Evolutionary conservation across 2,113 vertebrate species (phyloP).

Genomic region (Lophochroa leadbeateri): DNA sequence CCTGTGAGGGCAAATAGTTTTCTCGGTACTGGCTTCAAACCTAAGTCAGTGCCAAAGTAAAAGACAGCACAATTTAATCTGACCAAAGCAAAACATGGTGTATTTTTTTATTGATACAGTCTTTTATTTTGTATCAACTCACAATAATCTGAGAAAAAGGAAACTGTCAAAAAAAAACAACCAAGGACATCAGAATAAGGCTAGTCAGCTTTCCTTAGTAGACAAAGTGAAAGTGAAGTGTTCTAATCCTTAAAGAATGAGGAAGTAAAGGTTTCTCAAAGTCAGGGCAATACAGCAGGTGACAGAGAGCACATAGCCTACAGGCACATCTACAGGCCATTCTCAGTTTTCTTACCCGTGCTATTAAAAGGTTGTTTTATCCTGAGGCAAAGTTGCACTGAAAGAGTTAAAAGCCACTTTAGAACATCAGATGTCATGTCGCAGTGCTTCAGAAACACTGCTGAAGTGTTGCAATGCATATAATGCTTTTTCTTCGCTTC

Average conservation of each 20-base stretch:
- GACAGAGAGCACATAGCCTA: conserved; percentile 71
- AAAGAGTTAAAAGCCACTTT: conserved; percentile 62
- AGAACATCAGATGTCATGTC: conserved; percentile 68
- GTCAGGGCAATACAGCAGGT: conserved; percentile 60
- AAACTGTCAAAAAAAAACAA: conserved; percentile 37
- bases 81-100: background rate
- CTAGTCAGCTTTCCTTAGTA: conserved; percentile 51
- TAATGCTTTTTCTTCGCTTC: conserved; percentile 53
- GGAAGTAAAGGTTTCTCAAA: conserved; percentile 69
- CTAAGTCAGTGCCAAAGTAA: background rate
- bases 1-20: background rate
- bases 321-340: conserved; percentile 58
- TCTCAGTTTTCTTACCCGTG: background rate
- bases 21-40: background rate
- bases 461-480: conserved; percentile 31
- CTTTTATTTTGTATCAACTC: conserved; percentile 22
- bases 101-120: background rate
- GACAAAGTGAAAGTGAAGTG: conserved; percentile 60
- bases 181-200: conserved; percentile 37
- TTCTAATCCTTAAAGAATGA: conserved; percentile 61
- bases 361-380: conserved; percentile 68
- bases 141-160: conserved; percentile 60
- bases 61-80: background rate
- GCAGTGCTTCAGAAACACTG: conserved; percentile 29
- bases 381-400: conserved; percentile 70